Percentiles rank a stretch among this genome's conserved stretches.
Conservation (phyloP, 2,113 vertebrate species). For the human (Homo sapiens) region DNA sequence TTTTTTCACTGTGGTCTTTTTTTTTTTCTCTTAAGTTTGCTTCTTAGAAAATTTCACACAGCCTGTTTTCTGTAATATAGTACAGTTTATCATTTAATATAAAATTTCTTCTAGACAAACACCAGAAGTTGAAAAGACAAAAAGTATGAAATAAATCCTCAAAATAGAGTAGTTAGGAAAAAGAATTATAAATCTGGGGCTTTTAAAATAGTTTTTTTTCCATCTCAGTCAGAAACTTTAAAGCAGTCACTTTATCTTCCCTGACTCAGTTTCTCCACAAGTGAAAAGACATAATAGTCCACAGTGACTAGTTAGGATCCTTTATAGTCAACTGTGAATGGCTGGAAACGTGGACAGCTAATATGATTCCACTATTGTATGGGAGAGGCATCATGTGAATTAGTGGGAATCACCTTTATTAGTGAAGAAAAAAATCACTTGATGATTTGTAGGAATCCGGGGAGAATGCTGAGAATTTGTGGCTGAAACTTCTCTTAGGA, state of each 20-base stretch:
- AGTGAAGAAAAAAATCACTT: background rate
- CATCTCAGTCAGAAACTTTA: background rate
- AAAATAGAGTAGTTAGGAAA: background rate
- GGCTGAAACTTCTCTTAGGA: background rate
- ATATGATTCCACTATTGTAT: background rate
- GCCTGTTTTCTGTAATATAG: background rate
- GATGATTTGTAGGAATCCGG: background rate
- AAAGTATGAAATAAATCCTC: background rate
- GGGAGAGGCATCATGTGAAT: background rate
- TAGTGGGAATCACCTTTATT: background rate
- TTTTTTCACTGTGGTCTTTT: background rate
- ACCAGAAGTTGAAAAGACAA: background rate
- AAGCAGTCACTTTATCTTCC: background rate
- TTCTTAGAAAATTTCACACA: background rate
- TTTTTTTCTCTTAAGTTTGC: background rate
- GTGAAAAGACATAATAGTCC: background rate
- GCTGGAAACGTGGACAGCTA: background rate
- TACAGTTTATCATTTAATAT: background rate
- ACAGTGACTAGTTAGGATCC: background rate
- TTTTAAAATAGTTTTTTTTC: background rate
- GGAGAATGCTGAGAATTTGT: background rate
- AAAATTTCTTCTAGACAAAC: slow-evolving; percentile 3
- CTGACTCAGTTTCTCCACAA: slow-evolving; percentile 9
- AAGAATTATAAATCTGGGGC: background rate
- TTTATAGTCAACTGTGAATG: background rate